These are phyloP conservation scores for Macrosteles quadrilineatus DNA, from an alignment of 1,140 invertebrate species.

Conservation along the genomic window DNA sequence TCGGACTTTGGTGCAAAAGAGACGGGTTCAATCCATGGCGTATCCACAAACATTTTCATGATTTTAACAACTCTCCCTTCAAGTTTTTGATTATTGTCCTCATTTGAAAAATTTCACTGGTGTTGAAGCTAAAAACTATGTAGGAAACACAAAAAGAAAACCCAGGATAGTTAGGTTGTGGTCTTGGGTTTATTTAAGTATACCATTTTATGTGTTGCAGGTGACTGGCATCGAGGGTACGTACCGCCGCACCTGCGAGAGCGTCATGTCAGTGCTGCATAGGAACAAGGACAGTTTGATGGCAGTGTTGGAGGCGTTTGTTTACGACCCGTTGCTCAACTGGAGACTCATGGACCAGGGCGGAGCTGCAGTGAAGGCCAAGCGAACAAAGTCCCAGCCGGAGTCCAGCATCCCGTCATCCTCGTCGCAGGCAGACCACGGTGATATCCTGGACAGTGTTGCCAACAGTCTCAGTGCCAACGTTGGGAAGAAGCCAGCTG, in stretches of 20 bases:
- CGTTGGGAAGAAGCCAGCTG: constrained; percentile 50
- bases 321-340: constrained; percentile 98
- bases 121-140: too few relatives aligned
- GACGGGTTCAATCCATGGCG: too few relatives aligned
- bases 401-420: constrained; percentile 32
- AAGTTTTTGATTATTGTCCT: too few relatives aligned
- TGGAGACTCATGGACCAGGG: constrained; percentile 88
- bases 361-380: constrained; percentile 44
- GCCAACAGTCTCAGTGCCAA: constrained; percentile 28
- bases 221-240: constrained; percentile 79
- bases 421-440: constrained; percentile 36
- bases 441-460: constrained; percentile 38
- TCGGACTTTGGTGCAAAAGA: too few relatives aligned
- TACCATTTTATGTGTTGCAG: too few relatives aligned
- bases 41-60: too few relatives aligned
- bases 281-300: constrained; percentile 97
- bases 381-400: constrained; percentile 19
- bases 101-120: too few relatives aligned
- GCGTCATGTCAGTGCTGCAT: constrained; percentile 93
- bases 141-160: too few relatives aligned
- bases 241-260: constrained; percentile 94
- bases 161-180: too few relatives aligned
- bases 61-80: too few relatives aligned
- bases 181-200: too few relatives aligned
- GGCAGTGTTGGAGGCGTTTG: constrained; percentile 99